phyloP scores from a whole-genome alignment of 2,888 invertebrate species.

The Drosophila merina region DNA sequence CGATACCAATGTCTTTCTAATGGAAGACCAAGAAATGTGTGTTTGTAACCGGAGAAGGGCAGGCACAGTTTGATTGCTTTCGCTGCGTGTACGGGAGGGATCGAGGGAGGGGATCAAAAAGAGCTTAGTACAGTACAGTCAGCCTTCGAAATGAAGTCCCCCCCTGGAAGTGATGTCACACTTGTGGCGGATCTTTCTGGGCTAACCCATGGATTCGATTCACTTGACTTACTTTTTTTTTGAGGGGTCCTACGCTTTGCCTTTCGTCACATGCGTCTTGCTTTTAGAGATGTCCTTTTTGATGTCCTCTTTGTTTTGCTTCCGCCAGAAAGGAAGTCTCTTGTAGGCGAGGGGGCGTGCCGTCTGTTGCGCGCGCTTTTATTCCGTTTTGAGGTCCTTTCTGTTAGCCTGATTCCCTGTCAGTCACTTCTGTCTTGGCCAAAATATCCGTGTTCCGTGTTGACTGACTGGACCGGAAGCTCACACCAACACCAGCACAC shows the following conservation, averaged over 20 bases:
- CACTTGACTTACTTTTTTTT: constrained; percentile 3
- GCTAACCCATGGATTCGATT: neutral
- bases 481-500: constrained; percentile 4
- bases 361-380: constrained; percentile 62
- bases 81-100: constrained; percentile 3
- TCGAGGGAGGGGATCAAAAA: constrained; percentile 11
- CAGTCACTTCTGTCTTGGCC: constrained; percentile 35
- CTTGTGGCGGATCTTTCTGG: neutral
- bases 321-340: neutral
- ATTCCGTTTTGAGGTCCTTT: constrained; percentile 24
- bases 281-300: constrained; percentile 2
- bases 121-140: constrained; percentile 26
- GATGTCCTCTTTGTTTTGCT: constrained; percentile 1
- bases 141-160: neutral
- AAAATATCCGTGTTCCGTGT: constrained; percentile 33
- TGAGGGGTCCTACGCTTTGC: neutral
- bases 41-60: constrained; percentile 42
- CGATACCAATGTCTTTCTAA: constrained; percentile 72
- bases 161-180: neutral
- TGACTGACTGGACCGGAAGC: constrained; percentile 55
- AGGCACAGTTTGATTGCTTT: constrained; percentile 38
- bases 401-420: neutral
- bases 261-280: constrained; percentile 2
- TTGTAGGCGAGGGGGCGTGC: constrained; percentile 6
- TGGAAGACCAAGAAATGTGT: constrained; percentile 75